Evolutionary conservation across 1,140 invertebrate species (phyloP).

Genomic region (Bursaphelenchus mucronatus): DNA sequence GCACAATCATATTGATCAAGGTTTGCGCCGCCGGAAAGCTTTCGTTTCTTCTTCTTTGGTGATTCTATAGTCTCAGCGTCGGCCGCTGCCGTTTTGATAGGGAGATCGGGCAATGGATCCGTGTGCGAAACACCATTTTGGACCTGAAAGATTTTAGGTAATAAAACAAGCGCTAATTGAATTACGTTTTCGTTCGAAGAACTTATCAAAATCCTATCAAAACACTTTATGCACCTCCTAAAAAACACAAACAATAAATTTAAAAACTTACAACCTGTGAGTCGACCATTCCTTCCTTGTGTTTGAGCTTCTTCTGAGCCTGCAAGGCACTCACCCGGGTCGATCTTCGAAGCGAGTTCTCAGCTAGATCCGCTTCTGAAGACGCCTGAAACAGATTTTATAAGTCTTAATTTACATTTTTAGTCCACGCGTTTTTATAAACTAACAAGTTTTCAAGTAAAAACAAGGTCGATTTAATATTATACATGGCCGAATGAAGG

Average conservation of each 20-base stretch:
- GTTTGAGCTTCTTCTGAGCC: slow-evolving; percentile 46
- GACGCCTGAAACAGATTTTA: too few relatives aligned
- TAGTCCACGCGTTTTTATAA: too few relatives aligned
- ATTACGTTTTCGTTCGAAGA: not conserved
- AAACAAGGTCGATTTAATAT: too few relatives aligned
- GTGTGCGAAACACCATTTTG: slow-evolving; percentile 2
- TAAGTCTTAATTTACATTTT: too few relatives aligned
- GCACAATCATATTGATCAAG: slow-evolving; percentile 54
- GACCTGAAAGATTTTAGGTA: slow-evolving; percentile 18
- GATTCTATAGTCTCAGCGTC: slow-evolving; percentile 1
- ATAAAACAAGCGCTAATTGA: slow-evolving; percentile 1
- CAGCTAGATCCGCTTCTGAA: too few relatives aligned
- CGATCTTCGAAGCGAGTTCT: slow-evolving; percentile 35
- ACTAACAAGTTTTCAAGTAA: too few relatives aligned
- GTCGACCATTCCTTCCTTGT: slow-evolving; percentile 31
- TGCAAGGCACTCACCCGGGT: slow-evolving; percentile 46
- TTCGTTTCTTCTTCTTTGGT: slow-evolving; percentile 41
- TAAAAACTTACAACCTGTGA: slow-evolving; percentile 28
- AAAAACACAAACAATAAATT: not conserved
- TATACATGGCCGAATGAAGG: too few relatives aligned
- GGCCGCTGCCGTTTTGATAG: slow-evolving; percentile 19
- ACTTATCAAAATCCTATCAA: slow-evolving; percentile 1
- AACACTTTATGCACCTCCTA: not conserved
- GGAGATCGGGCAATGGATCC: slow-evolving; percentile 15
- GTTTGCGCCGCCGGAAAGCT: slow-evolving; percentile 26